A percentile compares a stretch with the other conserved stretches of the same genome.
phyloP scores from a whole-genome alignment of 2,888 invertebrate species.

The Orchesella flavescens region DNA sequence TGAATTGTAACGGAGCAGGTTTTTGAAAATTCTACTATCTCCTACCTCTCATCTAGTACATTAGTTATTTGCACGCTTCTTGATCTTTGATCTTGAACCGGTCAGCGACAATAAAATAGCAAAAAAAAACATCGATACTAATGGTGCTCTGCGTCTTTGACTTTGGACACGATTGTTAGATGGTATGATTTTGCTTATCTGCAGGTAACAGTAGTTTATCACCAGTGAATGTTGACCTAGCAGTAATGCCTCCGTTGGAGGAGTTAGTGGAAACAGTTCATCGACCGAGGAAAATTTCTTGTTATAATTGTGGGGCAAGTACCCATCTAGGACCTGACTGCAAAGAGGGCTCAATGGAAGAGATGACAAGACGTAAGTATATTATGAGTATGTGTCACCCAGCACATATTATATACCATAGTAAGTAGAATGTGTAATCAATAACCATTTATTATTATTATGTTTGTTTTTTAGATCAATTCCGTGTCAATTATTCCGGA shows the following conservation, averaged over 20 bases:
- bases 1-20: too few relatives aligned
- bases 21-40: too few relatives aligned
- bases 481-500: constrained; percentile 66
- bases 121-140: neutral
- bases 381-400: constrained; percentile 10
- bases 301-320: constrained; percentile 93
- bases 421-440: neutral
- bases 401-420: neutral
- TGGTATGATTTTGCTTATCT: constrained; percentile 58
- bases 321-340: constrained; percentile 90
- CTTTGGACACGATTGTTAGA: neutral
- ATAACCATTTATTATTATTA: neutral
- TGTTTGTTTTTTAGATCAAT: constrained; percentile 51
- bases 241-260: constrained; percentile 65
- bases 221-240: constrained; percentile 62
- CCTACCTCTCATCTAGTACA: neutral
- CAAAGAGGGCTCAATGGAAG: constrained; percentile 92
- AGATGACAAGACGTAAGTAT: constrained; percentile 80
- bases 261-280: constrained; percentile 58
- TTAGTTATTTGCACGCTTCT: constrained; percentile 6
- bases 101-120: neutral
- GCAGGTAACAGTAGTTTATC: constrained; percentile 64
- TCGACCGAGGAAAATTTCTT: constrained; percentile 78
- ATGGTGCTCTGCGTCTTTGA: neutral
- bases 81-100: neutral